A percentile compares a stretch with the other conserved stretches of the same genome.
phyloP scores from a whole-genome alignment of 2,888 invertebrate species.

The Aporophyla nigra region DNA sequence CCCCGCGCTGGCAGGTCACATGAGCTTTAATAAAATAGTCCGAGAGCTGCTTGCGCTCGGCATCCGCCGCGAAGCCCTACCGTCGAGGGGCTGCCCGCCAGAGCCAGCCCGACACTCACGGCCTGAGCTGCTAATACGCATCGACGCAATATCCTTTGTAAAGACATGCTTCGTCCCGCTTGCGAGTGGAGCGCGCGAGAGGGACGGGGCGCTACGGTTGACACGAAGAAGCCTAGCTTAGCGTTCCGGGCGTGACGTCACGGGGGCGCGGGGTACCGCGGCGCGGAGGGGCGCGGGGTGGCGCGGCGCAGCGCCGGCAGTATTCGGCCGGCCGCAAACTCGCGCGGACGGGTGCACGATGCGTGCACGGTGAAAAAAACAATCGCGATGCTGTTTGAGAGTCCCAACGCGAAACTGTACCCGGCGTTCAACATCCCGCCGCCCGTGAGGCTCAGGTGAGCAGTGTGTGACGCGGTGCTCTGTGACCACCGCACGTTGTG shows the following conservation, averaged over 20 bases:
- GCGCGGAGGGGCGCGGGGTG: conserved; percentile 71
- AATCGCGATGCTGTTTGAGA: conserved; percentile 93
- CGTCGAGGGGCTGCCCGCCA: conserved; percentile 66
- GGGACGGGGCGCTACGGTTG: conserved; percentile 66
- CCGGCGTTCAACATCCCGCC: conserved; percentile 94
- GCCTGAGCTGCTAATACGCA: conserved; percentile 63
- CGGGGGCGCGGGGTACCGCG: conserved; percentile 76
- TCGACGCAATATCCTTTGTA: conserved; percentile 71
- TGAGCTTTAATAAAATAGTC: conserved; percentile 60
- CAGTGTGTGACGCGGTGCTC: conserved; percentile 59
- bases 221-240: conserved; percentile 76
- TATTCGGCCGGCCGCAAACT: conserved; percentile 84
- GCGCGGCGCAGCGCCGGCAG: conserved; percentile 77
- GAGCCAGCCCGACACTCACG: conserved; percentile 47
- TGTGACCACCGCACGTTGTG: conserved; percentile 58
- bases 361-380: conserved; percentile 85
- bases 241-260: conserved; percentile 85
- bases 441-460: conserved; percentile 92
- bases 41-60: conserved; percentile 57
- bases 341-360: conserved; percentile 81
- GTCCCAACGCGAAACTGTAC: conserved; percentile 93
- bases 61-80: conserved; percentile 72
- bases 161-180: conserved; percentile 69
- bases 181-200: conserved; percentile 51
- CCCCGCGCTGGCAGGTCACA: conserved; percentile 49